Evolutionary conservation across 2,113 vertebrate genomes (phyloP).

Genomic region (Megaptera novaeangliae): DNA sequence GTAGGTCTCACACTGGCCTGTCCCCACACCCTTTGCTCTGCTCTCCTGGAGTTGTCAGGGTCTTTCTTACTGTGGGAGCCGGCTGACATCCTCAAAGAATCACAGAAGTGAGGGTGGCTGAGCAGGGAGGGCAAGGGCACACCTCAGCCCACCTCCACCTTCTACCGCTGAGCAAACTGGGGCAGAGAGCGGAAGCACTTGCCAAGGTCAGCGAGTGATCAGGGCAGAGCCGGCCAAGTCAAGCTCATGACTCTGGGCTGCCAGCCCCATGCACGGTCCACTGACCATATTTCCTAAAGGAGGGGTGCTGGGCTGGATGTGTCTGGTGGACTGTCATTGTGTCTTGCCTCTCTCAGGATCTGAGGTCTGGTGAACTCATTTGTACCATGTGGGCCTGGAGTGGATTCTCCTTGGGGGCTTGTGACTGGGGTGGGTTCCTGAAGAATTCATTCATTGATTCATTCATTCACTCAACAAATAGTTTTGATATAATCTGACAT

Average conservation of each 20-base stretch:
- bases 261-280: too few relatives aligned
- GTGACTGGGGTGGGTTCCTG: not conserved
- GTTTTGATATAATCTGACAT: not conserved
- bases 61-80: rapidly evolving
- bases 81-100: too few relatives aligned
- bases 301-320: rapidly evolving
- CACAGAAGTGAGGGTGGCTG: too few relatives aligned
- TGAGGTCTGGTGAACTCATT: not conserved
- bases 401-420: not conserved
- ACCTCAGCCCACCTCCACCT: not conserved
- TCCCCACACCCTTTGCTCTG: rapidly evolving
- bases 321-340: not conserved
- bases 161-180: not conserved
- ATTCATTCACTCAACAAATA: not conserved
- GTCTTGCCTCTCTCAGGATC: not conserved
- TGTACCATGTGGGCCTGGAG: not conserved
- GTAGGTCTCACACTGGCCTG: not conserved
- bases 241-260: rapidly evolving
- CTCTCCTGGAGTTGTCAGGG: not conserved
- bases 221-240: not conserved
- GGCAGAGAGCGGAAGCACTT: too few relatives aligned
- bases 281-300: too few relatives aligned
- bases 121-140: not conserved
- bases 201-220: rapidly evolving
- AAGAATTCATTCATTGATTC: not conserved